Conservation (phyloP, 2,797 vertebrate genomes). For the Buphagus erythrorhynchus region DNA sequence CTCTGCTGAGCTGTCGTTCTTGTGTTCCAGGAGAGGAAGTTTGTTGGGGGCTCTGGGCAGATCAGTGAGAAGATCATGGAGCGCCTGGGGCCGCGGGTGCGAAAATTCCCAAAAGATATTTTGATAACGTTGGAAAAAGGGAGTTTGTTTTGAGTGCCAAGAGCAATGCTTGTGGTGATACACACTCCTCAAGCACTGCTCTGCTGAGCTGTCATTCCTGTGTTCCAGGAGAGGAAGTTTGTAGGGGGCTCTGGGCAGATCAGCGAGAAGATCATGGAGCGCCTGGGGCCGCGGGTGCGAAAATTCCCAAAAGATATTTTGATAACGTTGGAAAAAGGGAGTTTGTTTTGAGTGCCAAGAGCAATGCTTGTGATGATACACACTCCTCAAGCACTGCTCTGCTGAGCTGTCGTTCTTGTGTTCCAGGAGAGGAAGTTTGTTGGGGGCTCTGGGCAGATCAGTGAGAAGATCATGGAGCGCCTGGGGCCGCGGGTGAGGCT, state of each 20-base stretch:
- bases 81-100: slow-evolving; percentile 84
- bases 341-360: not conserved
- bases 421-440: slow-evolving; percentile 93
- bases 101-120: not conserved
- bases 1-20: not conserved
- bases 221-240: slow-evolving; percentile 93
- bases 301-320: not conserved
- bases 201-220: not conserved
- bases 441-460: slow-evolving; percentile 91
- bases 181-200: fast-evolving
- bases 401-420: not conserved
- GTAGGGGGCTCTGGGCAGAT: slow-evolving; percentile 90
- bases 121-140: not conserved
- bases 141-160: not conserved
- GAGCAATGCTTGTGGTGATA: not conserved
- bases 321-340: not conserved
- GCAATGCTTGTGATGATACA: fast-evolving
- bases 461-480: slow-evolving; percentile 85
- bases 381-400: fast-evolving
- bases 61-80: slow-evolving; percentile 90
- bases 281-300: slow-evolving; percentile 83
- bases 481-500: slow-evolving; percentile 90
- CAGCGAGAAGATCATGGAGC: slow-evolving; percentile 88
- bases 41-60: slow-evolving; percentile 89
- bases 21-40: slow-evolving; percentile 90